Evolutionary conservation across 2,888 invertebrate species (phyloP), one percentile per base, ranked within the genome.

Genomic region (Autographa gamma): DNA sequence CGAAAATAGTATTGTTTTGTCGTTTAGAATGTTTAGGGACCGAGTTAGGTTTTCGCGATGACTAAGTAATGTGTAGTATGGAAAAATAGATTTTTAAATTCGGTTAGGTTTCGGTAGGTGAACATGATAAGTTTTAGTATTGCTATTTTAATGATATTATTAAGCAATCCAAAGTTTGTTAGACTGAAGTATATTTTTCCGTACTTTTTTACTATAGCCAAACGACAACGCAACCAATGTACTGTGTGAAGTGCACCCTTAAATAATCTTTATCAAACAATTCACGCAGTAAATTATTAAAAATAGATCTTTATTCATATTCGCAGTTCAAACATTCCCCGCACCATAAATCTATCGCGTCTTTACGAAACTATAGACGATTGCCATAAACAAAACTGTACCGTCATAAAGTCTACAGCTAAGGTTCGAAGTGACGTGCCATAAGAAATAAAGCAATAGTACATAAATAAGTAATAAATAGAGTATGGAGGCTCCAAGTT

Each of bases 391-490:
- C 64, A 52, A 69, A 71, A 81, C 73, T 61, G 73, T 58, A 65
- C 61, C 66, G 66, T 69, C 72, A 75, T 77, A 81, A 77, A 83
- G 56, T 71, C 64, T 56, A 65, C 64, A 70, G 31, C 60, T 64
- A 59, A 54, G 9, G 58, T 43, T 19, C 60, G n/a, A 34, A 77
- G 60, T 83, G 80, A 80, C 86, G 83, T 83, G 75, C 76, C 62
- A 48, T 81, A 81, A 79, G 76, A 81, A 83, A 83, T 86, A 81
- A 82, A 83, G 75, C 77, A 71, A 83, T 83, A 77, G 77, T 72
- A 66, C 84, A 87, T 88, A 89, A 90, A 89, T 88, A 91, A 87
- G 87, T 82, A 83, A 88, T 89, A 88, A 90, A 89, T 84, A 84
- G 81, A 81, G 79, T 81, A 85, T 81, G 74, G 81, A 84, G 75